A percentile compares a stretch with the other conserved stretches of the same genome.
Evolutionary conservation across 2,113 vertebrate species (phyloP).

Genomic region (Pterophyllum scalare): DNA sequence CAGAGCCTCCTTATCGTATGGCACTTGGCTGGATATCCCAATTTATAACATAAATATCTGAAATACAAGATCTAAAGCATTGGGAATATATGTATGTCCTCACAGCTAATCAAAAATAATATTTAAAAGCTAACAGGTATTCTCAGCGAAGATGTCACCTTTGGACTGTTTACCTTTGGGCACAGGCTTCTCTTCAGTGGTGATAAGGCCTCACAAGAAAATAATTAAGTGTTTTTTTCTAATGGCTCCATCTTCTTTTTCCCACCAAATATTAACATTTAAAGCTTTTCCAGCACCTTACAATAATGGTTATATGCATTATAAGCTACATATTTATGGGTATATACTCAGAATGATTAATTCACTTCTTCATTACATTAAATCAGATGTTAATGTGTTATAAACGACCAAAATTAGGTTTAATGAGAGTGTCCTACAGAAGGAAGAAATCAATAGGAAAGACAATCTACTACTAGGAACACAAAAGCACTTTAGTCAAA

Average conservation of each 20-base stretch:
- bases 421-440: neutral
- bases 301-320: neutral
- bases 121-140: neutral
- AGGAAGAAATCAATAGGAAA: neutral
- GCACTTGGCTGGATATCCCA: neutral
- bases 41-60: neutral
- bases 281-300: rapidly evolving
- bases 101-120: neutral
- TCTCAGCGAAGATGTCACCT: neutral
- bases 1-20: neutral
- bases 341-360: neutral
- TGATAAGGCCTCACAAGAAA: neutral
- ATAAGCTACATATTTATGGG: neutral
- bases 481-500: no score
- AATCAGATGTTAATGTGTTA: neutral
- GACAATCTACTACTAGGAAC: no score
- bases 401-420: neutral
- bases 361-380: neutral
- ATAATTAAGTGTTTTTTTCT: neutral
- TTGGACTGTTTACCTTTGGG: neutral
- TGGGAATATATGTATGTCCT: neutral
- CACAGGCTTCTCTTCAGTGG: neutral
- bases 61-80: neutral
- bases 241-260: neutral
- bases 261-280: neutral